Evolutionary conservation across 2,797 vertebrate species (phyloP), one percentile per base, ranked within the genome.

Genomic region (Bucorvus abyssinicus): DNA sequence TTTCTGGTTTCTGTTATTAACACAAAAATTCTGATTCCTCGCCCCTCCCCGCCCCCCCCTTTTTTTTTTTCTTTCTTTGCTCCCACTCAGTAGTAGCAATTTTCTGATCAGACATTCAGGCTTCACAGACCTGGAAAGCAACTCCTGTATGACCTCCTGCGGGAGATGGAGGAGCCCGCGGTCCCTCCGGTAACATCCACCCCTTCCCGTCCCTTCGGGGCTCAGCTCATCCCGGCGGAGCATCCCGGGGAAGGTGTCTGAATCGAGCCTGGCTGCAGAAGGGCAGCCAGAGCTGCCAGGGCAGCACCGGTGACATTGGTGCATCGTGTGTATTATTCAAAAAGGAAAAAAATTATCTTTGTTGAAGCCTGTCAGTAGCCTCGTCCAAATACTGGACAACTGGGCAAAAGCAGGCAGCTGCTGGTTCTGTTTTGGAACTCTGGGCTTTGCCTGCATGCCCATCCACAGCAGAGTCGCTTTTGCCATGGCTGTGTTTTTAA

Each of bases 251-350:
- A 32, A 16, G 34, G 15, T 7, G 11, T 17, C 79, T 2, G 0
- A 44, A n/a, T 29, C 1, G 13, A 57, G 38, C 64, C 27, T 13
- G 17, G 30, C 49, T 22, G 47, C 38, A 26, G 38, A 8, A 0
- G 12, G 18, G 38, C 38, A 40, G 38, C 38, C 38, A 40, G 5
- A 7, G n/a, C 2, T 44, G 42, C 42, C 45, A 13, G 50, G 47
- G 27, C 45, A 30, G 59, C 36, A 16, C n/a, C 2, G 2, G 36
- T 14, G 18, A 3, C 24, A 12, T 4, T 7, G 0, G 9, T 4
- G 16, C 10, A 2, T 14, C 1, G 0, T 0, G 0, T 0, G 1
- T 16, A 1, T 38, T 67, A 24, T 23, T n/a, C 24, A 17, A 23
- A 20, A 42, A 26, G 20, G 42, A 34, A 20, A 67, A 24, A 16